Base-by-base conservation (phyloP, 2,888 invertebrate species). In the Dicycla oo region DNA sequence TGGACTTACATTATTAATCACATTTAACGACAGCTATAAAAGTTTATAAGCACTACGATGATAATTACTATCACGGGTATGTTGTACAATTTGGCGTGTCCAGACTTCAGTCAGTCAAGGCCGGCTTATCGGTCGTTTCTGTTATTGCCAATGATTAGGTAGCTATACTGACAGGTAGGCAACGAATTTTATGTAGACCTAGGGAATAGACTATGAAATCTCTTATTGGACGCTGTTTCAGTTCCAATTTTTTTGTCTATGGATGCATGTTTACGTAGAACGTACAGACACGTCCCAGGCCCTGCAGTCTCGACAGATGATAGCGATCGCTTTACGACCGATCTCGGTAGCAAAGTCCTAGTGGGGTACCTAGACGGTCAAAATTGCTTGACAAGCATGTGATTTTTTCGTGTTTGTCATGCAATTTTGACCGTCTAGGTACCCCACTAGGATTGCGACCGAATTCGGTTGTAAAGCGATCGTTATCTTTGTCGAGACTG, bases 121-220 rank as follows among this genome's bases (percentile, higher is more conserved):
- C 26, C 64, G 49, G 56, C 78, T 81, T 78, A 81, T 78, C 82
- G 57, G 74, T 67, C 49, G 51, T 82, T 63, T 57, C 26, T 51
- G 57, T 58, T 51, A 51, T 34, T 57, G 23, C 38, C 7, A 20
- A 66, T 66, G 30, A 62, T 38, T 53, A 49, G 3, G 45, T 53
- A 47, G 6, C 7, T 54, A 23, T 51, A 49, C 18, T 45, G 53
- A 13, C 58, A 68, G 64, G 75, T 78, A 67, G 67, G 23, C n/a
- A 23, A 38, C 10, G 4, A 23, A 45, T 58, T 58, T 57, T 49
- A 30, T 45, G 11, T 26, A 54, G 5, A 18, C 30, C 23, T 74
- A 23, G 8, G 20, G 54, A 23, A 43, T 54, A 13, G 0, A 45
- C 10, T 30, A 10, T 23, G 47, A 26, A 13, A 38, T 30, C 10